Evolutionary conservation across 2,797 vertebrate species (phyloP), one percentile per base, ranked within the genome.

Genomic region (Hyperoplus immaculatus): DNA sequence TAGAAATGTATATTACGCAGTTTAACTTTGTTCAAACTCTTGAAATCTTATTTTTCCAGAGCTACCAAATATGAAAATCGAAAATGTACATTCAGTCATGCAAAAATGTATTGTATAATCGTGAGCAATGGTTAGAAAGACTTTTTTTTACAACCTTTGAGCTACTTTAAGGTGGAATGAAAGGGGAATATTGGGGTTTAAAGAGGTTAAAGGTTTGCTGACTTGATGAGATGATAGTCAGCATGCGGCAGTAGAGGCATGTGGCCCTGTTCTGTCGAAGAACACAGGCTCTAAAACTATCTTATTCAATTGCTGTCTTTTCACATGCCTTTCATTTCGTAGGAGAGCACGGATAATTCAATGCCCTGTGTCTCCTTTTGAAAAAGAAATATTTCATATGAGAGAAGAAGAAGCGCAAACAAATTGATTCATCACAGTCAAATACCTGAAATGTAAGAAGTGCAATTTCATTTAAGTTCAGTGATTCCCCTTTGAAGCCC

Each of bases 391-490:
- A 59, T 80, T 82, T 91, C 69, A 91, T 87, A 88, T 86, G 41
- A 80, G 14, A 47, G 36, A 78, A 29, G 56, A 61, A 76, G 29
- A 84, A 80, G 69, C 62, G 49, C 72, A 77, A 85, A 86, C 71
- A 79, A 87, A 88, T 80, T 75, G 85, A 90, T 89, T 90, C 53
- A 77, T 72, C 86, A 75, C 81, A 87, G 77, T 82, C 72, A 76
- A 84, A 87, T 69, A 81, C 84, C 86, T 86, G 80, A 88, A 88
- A 29, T 29, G 29, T 87, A 93, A 84, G 72, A 87, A 92, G 86
- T 81, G 77, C 72, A 81, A 77, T 89, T 93, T 86, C 59, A 67
- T 81, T 71, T 67, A 88, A 82, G 60, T 80, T 80, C 77, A 66
- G 70, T 75, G 70, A 29, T 78, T 81, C 81, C 75, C 56, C 78